Percentiles rank a stretch among this genome's conserved stretches.
Evolutionary conservation across 2,797 vertebrate species (phyloP).

Genomic region (Crypturellus tataupa): DNA sequence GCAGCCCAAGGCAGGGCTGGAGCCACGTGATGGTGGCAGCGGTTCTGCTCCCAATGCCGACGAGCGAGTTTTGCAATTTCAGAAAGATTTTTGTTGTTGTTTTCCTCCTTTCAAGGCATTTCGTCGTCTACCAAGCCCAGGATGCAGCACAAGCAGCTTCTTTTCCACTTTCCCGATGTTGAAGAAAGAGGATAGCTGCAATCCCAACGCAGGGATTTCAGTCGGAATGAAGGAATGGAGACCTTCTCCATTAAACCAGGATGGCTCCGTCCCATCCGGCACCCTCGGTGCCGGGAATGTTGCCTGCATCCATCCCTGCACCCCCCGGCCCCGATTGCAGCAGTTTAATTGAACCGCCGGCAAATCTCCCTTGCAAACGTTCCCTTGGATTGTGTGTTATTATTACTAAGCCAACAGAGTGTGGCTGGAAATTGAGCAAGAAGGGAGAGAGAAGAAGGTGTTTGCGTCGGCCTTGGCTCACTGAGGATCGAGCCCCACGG

Average conservation of each 20-base stretch:
- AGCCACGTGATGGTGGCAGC: not conserved
- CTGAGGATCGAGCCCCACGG: not conserved
- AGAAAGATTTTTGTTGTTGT: not conserved
- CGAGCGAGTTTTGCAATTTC: not conserved
- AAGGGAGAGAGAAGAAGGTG: rapidly evolving
- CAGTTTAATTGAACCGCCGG: not conserved
- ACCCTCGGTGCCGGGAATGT: not conserved
- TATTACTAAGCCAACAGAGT: not conserved
- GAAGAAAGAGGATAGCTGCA: not conserved
- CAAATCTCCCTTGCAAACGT: not conserved
- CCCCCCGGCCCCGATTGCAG: not conserved
- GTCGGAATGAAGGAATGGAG: not conserved
- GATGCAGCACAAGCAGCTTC: not conserved
- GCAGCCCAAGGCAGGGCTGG: rapidly evolving
- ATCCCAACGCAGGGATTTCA: not conserved
- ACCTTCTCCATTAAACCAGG: not conserved
- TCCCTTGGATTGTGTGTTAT: not conserved
- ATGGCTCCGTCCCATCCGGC: not conserved
- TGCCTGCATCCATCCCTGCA: rapidly evolving
- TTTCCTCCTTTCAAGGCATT: not conserved
- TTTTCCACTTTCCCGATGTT: not conserved
- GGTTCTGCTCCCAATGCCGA: not conserved
- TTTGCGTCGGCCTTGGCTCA: rapidly evolving
- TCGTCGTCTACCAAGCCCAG: not conserved
- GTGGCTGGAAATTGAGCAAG: not conserved